Percentiles rank a stretch among this genome's conserved stretches.
Evolutionary conservation across 1,140 invertebrate genomes (phyloP).

Genomic region (Akabosia matsudoensis): DNA sequence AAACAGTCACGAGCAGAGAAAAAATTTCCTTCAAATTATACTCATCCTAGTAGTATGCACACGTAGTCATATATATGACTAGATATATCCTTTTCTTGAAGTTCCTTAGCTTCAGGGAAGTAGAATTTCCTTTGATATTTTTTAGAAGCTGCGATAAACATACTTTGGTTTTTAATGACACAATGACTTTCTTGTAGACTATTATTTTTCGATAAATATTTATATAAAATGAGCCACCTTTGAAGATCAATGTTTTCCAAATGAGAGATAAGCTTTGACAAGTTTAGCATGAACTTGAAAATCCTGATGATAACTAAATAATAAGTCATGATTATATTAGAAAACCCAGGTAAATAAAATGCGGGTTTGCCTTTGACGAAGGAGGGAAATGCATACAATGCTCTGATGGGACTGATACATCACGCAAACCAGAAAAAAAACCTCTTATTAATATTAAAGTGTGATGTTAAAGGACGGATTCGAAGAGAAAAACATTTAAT

Average conservation of each 20-base stretch:
- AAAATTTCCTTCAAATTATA: neutral
- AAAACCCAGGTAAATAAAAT: no score
- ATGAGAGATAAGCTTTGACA: neutral
- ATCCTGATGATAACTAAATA: neutral
- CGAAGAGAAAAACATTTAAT: slow-evolving; percentile 15
- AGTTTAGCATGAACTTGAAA: no score
- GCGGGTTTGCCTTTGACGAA: neutral
- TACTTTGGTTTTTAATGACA: neutral
- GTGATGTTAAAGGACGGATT: neutral
- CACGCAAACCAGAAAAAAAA: neutral
- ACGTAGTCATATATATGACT: no score
- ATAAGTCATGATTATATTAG: no score
- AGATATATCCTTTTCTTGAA: neutral
- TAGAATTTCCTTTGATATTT: neutral
- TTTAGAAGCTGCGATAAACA: neutral
- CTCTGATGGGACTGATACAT: neutral
- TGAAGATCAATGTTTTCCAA: neutral
- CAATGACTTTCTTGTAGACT: neutral
- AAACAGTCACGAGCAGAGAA: slow-evolving; percentile 15
- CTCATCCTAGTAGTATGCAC: no score
- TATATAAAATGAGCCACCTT: neutral
- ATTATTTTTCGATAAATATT: neutral
- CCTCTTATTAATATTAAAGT: neutral
- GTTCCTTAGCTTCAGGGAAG: neutral
- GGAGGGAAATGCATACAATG: neutral